Evolutionary conservation across 2,113 vertebrate genomes (phyloP).

Genomic region (Platichthys stellatus): DNA sequence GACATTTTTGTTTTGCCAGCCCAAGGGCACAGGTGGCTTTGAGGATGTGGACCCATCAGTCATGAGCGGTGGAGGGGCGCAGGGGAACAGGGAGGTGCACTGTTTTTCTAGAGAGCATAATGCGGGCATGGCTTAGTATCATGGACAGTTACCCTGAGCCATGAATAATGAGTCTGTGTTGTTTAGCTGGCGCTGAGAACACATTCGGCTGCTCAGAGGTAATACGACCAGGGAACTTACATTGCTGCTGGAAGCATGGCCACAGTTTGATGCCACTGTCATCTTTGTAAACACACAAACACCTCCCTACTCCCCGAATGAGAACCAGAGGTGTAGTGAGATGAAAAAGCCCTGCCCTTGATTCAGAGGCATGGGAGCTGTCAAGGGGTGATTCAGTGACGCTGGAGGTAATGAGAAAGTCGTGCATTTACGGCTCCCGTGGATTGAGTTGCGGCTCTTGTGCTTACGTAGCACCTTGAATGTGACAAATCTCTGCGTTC

Average conservation of each 20-base stretch:
- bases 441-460: constrained; percentile 57
- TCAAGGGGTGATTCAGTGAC: constrained; percentile 37
- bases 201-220: constrained; percentile 1
- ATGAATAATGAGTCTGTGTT: constrained; percentile 36
- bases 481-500: constrained; percentile 49
- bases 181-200: neutral
- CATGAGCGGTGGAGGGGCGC: constrained; percentile 40
- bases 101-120: constrained; percentile 41
- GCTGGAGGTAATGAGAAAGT: constrained; percentile 62
- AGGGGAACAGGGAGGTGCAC: constrained; percentile 3
- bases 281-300: constrained; percentile 51
- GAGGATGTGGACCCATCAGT: constrained; percentile 57
- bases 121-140: constrained; percentile 24
- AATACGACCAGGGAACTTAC: neutral
- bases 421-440: constrained; percentile 49
- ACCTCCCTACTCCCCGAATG: neutral
- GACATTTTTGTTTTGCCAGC: constrained; percentile 32
- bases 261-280: constrained; percentile 32
- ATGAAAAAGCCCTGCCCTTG: constrained; percentile 10
- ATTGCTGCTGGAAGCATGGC: constrained; percentile 1
- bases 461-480: constrained; percentile 40
- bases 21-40: constrained; percentile 70
- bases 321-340: constrained; percentile 22
- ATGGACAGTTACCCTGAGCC: constrained; percentile 22
- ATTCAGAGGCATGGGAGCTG: constrained; percentile 41